phyloP scores from a whole-genome alignment of 1,140 invertebrate genomes.

The Pinna nobilis region DNA sequence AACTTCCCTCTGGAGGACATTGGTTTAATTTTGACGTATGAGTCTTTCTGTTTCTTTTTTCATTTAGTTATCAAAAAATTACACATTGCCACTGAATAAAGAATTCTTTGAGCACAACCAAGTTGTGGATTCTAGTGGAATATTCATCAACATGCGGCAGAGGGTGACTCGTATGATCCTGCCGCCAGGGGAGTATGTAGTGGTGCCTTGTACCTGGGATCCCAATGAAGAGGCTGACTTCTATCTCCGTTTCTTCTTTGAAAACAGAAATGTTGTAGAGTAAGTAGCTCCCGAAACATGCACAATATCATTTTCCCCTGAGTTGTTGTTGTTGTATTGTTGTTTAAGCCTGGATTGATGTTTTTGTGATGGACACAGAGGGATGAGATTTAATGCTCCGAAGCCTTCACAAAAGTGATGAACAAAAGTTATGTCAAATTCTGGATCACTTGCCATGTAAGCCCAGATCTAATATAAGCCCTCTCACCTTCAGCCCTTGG shows the following conservation, averaged over 20 bases:
- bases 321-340: no score
- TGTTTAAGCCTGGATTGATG: no score
- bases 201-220: constrained; percentile 92
- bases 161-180: constrained; percentile 84
- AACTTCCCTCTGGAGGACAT: background rate
- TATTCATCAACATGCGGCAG: constrained; percentile 92
- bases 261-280: constrained; percentile 79
- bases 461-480: no score
- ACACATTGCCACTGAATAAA: constrained; percentile 86
- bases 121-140: constrained; percentile 89
- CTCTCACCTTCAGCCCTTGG: no score
- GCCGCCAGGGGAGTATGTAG: constrained; percentile 85
- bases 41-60: background rate
- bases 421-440: no score
- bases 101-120: constrained; percentile 97
- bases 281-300: constrained; percentile 48
- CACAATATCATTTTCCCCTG: no score
- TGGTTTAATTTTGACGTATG: background rate
- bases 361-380: no score
- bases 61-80: constrained; percentile 5
- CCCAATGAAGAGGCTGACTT: constrained; percentile 97
- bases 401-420: no score
- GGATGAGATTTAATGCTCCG: no score
- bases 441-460: no score
- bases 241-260: constrained; percentile 94